Evolutionary conservation across 2,797 vertebrate species (phyloP).

Genomic region (Ptychobarbus kaznakovi): DNA sequence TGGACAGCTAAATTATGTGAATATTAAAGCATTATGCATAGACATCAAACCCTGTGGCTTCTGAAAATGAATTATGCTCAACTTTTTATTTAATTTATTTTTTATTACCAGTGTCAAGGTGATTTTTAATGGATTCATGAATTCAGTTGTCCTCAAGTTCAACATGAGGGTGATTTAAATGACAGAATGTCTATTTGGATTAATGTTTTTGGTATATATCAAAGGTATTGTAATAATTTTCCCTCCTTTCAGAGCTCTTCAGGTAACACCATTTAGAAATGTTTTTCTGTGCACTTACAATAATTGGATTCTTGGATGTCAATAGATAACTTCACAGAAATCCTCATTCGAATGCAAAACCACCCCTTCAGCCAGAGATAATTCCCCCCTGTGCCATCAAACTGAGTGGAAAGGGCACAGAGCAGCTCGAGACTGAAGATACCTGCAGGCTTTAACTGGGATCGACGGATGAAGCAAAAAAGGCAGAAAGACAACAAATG

Average conservation of each 20-base stretch:
- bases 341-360: not conserved
- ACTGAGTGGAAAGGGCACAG: conserved; percentile 14
- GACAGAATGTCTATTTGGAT: not conserved
- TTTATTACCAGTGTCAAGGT: not conserved
- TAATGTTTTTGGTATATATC: not conserved
- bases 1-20: not conserved
- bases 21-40: conserved; percentile 6
- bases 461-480: not conserved
- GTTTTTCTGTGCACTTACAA: conserved; percentile 7
- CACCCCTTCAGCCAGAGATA: not conserved
- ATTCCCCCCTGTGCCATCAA: not conserved
- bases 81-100: not conserved
- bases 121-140: not conserved
- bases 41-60: not conserved
- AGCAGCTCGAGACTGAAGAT: conserved; percentile 1
- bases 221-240: not conserved
- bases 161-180: too few species aligned
- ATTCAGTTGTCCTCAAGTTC: not conserved
- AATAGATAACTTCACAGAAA: not conserved
- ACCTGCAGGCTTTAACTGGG: not conserved
- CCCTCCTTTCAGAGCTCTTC: not conserved
- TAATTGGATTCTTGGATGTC: conserved; percentile 34
- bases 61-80: not conserved
- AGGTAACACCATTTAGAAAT: not conserved
- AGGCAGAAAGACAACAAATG: not conserved